A percentile compares a stretch with the other conserved stretches of the same genome.
Evolutionary conservation across 2,888 invertebrate genomes (phyloP).

Genomic region (Tiphia femorata): DNA sequence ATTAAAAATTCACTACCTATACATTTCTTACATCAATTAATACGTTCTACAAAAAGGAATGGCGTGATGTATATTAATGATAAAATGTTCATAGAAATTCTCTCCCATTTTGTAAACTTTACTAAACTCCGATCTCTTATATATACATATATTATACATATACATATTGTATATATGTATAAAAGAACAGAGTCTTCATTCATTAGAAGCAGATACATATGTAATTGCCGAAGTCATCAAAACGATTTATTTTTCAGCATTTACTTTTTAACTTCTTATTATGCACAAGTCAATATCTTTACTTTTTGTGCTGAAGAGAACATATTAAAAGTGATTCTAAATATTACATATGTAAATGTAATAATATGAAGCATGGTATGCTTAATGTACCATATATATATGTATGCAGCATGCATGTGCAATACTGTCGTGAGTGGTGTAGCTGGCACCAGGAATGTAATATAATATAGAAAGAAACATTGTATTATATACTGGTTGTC

Average conservation of each 20-base stretch:
- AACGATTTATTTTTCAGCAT: conserved; percentile 20
- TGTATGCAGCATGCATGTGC: conserved; percentile 59
- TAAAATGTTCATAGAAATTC: conserved; percentile 31
- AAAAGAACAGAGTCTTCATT: conserved; percentile 1
- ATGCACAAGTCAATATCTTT: conserved; percentile 24
- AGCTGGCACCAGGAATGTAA: conserved; percentile 59
- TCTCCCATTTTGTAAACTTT: conserved; percentile 16
- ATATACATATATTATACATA: background rate
- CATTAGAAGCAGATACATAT: conserved; percentile 16
- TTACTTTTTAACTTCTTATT: conserved; percentile 24
- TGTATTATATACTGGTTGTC: conserved; percentile 54
- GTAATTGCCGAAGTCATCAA: conserved; percentile 18
- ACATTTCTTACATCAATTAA: conserved; percentile 36
- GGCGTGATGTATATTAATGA: conserved; percentile 34
- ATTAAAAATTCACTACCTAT: conserved; percentile 34
- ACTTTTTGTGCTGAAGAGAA: conserved; percentile 10
- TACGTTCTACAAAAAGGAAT: conserved; percentile 43
- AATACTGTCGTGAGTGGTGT: conserved; percentile 58
- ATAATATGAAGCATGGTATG: conserved; percentile 43
- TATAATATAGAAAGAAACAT: conserved; percentile 46
- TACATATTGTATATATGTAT: background rate
- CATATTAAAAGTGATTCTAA: conserved; percentile 39
- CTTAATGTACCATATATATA: conserved; percentile 44
- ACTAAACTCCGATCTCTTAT: conserved; percentile 33
- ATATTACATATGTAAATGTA: conserved; percentile 51